Evolutionary conservation across 2,113 vertebrate genomes (phyloP).

Genomic region (Eolophus roseicapilla): DNA sequence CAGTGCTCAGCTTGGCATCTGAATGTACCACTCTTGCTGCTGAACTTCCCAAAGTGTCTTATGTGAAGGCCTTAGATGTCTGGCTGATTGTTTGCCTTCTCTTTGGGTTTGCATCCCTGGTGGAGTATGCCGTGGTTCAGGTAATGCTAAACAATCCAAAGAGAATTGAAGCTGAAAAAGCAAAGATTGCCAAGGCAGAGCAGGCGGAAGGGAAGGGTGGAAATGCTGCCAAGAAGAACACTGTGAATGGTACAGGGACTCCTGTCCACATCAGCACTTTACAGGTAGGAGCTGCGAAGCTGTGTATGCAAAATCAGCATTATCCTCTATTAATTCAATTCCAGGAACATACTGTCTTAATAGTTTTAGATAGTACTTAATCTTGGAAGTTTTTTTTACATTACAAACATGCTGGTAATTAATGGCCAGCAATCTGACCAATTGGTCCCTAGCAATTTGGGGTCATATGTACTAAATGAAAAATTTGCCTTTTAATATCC

Average conservation of each 20-base stretch:
- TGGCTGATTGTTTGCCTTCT: conserved; percentile 99
- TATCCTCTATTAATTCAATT: neutral
- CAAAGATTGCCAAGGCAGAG: conserved; percentile 89
- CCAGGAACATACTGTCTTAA: neutral
- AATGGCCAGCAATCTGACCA: neutral
- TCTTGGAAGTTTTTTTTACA: neutral
- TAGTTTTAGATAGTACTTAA: neutral
- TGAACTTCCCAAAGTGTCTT: conserved; percentile 97
- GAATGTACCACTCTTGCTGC: conserved; percentile 95
- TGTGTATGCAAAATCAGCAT: neutral
- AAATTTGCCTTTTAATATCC: neutral
- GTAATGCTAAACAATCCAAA: conserved; percentile 97
- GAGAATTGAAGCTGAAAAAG: conserved; percentile 92
- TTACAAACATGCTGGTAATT: neutral
- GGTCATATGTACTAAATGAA: neutral
- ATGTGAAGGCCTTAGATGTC: conserved; percentile 96
- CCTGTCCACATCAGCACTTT: conserved; percentile 95
- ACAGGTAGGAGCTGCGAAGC: conserved; percentile 80
- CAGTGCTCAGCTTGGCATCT: conserved; percentile 95
- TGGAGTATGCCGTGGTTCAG: conserved; percentile 97
- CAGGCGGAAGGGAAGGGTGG: conserved; percentile 84
- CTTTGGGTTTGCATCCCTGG: conserved; percentile 96
- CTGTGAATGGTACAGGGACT: conserved; percentile 90
- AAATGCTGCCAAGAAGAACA: conserved; percentile 84
- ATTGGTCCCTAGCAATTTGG: neutral